phyloP scores from a whole-genome alignment of 2,888 invertebrate species.

The Ceraclea dissimilis region DNA sequence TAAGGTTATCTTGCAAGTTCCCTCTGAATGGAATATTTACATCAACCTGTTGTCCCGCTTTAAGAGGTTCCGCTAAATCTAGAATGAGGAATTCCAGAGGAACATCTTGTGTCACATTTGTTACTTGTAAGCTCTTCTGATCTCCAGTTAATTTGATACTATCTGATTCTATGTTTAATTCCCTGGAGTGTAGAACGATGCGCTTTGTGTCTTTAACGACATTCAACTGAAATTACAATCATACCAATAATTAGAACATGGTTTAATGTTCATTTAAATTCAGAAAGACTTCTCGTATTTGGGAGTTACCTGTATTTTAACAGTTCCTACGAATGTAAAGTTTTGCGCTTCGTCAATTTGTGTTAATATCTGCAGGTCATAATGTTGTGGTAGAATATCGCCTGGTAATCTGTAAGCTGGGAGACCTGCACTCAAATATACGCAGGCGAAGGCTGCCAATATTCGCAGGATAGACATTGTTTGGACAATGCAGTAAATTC shows the following conservation, averaged over 20 bases:
- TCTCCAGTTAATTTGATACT: conserved; percentile 30
- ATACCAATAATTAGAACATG: not conserved
- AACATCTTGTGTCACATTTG: conserved; percentile 37
- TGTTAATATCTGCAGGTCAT: conserved; percentile 39
- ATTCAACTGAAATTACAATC: conserved; percentile 36
- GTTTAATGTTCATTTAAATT: not conserved
- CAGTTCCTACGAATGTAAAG: conserved; percentile 51
- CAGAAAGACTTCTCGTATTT: not conserved
- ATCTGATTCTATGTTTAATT: conserved; percentile 46
- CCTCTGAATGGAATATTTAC: conserved; percentile 57
- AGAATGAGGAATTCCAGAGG: conserved; percentile 57
- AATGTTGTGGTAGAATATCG: conserved; percentile 45
- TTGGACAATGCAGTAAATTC: too few relatives aligned
- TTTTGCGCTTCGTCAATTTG: conserved; percentile 42
- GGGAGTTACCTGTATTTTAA: conserved; percentile 50
- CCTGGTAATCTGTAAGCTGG: conserved; percentile 43
- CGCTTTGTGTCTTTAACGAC: conserved; percentile 47
- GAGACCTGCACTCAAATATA: conserved; percentile 12
- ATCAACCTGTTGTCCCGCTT: conserved; percentile 43
- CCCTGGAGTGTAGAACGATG: conserved; percentile 59
- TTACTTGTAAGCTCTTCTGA: not conserved
- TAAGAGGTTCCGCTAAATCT: conserved; percentile 41
- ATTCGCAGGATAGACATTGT: too few relatives aligned
- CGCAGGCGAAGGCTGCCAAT: conserved; percentile 6
- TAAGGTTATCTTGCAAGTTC: conserved; percentile 52